Percentiles rank a stretch among this genome's conserved stretches.
Evolutionary conservation across 2,888 invertebrate species (phyloP).

Genomic region (Campaea margaritaria): DNA sequence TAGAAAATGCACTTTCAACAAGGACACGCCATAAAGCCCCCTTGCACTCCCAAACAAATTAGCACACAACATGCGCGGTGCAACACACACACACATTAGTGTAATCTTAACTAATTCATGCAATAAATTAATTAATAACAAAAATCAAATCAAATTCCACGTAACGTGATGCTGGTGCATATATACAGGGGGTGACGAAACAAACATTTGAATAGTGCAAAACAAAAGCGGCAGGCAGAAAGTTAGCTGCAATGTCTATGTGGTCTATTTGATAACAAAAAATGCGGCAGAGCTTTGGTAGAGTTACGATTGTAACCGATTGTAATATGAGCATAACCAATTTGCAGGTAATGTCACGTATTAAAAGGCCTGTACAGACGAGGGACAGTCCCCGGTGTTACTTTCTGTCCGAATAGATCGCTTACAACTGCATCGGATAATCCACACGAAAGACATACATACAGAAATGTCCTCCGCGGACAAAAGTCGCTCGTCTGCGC

Average conservation of each 20-base stretch:
- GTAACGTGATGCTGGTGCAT: constrained; percentile 27
- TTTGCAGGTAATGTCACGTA: too few species aligned
- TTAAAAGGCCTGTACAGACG: too few species aligned
- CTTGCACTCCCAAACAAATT: constrained; percentile 54
- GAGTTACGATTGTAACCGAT: too few species aligned
- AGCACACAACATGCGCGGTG: constrained; percentile 45
- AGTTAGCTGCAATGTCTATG: not conserved
- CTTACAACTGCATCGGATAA: too few species aligned
- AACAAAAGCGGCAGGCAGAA: constrained; percentile 1
- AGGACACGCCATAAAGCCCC: constrained; percentile 30
- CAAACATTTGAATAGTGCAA: not conserved
- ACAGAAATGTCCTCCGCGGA: too few species aligned
- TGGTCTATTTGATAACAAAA: too few species aligned
- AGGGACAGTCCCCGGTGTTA: too few species aligned
- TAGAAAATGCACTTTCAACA: constrained; percentile 29
- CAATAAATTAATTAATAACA: constrained; percentile 74
- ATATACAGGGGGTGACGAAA: not conserved
- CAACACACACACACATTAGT: constrained; percentile 52
- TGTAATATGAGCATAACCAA: too few species aligned
- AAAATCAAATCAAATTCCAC: constrained; percentile 58
- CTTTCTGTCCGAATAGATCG: too few species aligned
- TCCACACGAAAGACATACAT: too few species aligned
- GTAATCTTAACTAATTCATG: constrained; percentile 62
- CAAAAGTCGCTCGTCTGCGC: too few species aligned
- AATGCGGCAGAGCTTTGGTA: too few species aligned